Evolutionary conservation across 2,113 vertebrate genomes (phyloP), one percentile per base, ranked within the genome.

Genomic region (Leptocoma aspasia): DNA sequence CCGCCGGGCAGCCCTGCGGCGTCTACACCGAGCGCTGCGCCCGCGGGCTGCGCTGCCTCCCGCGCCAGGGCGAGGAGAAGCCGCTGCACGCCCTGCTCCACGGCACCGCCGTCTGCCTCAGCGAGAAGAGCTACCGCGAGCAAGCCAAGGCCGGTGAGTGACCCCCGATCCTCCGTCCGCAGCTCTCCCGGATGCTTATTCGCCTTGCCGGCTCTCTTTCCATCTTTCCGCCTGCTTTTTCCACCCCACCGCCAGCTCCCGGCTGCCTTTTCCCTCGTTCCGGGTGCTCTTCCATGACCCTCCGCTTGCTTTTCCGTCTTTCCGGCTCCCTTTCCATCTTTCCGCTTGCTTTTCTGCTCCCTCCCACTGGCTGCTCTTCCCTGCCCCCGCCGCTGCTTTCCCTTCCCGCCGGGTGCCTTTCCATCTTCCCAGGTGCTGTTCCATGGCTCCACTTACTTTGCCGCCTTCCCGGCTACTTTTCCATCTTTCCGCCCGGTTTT

Each of bases 1-100:
- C 98, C 8, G 99, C 99, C 97, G 99, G 99, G 13, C 99, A 99
- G 97, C 98, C 98, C 96, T 99, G 99, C 97, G 99, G 99, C 82
- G 99, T 99, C 49, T 99, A 99, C 98, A 99, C 99, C 5, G 99
- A 99, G 97, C 99, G 99, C 73, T 99, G 99, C 97, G 98, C 98
- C 95, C 98, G 98, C 79, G 99, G 99, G 66, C 98, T 99, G 63
- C 99, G 99, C 93, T 99, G 99, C 95, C 97, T 99, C 71, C 99
- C 99, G 21, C 97, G 99, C 64, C 99, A 98, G 97, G 99, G 99
- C 30, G 99, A 99, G 97, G 99, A 99, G 97, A 99, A 99, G 92
- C 99, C 99, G 83, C 98, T 99, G 97, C 99, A 99, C 92, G 99
- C 99, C 86, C 98, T 99, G 76, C 99, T 99, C 71, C 99, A 99